Evolutionary conservation across 2,888 invertebrate genomes (phyloP), one percentile per base, ranked within the genome.

Genomic region (Synergus umbraculus): DNA sequence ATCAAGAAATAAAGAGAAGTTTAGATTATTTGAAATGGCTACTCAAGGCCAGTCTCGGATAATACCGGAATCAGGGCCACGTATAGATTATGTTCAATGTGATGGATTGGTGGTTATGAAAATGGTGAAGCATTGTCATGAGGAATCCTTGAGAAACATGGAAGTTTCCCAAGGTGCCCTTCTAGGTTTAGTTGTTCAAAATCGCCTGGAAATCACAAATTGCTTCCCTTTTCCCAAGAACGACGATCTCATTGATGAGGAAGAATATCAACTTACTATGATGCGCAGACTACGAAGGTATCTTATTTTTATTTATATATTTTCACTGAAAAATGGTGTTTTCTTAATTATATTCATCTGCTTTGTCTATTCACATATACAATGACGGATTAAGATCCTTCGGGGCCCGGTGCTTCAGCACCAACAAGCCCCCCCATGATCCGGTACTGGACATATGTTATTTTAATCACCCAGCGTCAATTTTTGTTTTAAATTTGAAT

Each of bases 71-170:
- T 29, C 54, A 91, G 96, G 96, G 88, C 94, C 95, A 58, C 94
- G 95, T 80, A 97, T 97, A 88, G 95, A 96, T 90, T 97, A 97
- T 92, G 98, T 98, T 77, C 98, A 98, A 93, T 97, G 98, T 91
- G 98, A 98, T 94, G 98, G 98, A 86, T 94, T 98, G 95, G 98
- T 98, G 88, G 97, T 97, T 78, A 97, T 99, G 96, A 99, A 99
- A 94, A 98, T 99, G 92, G 97, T 98, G 58, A 99, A 99, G 91
- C 99, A 99, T 93, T 98, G 98, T 93, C 98, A 99, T 94, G 99
- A 99, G 93, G 99, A 99, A 92, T 97, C 98, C 76, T 95, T 96
- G 83, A 97, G 97, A 87, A 98, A 98, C 89, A 97, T 98, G 95
- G 98, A 98, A 90, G 96, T 98, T 88, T 98, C 98, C 0, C 98